These are phyloP conservation scores for Cinclus cinclus DNA, from an alignment of 2,113 vertebrate species.

Conservation along the genomic window DNA sequence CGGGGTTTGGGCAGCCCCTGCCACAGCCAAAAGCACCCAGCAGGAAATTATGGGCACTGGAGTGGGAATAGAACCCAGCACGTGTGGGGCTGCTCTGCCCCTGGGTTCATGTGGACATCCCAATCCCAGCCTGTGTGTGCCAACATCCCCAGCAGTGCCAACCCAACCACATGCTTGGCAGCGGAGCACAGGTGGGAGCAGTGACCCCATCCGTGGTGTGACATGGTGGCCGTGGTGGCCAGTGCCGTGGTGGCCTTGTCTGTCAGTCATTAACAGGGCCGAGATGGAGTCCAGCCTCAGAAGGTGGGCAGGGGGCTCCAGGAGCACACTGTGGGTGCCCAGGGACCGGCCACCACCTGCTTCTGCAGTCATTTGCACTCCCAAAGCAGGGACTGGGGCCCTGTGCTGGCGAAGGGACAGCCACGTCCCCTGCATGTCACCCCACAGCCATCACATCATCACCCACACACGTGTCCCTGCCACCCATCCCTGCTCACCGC, in stretches of 20 bases:
- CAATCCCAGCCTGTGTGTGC: accelerated
- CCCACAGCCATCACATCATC: not conserved
- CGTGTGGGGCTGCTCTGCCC: accelerated
- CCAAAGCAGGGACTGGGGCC: not conserved
- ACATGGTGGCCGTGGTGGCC: not conserved
- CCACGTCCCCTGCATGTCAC: accelerated
- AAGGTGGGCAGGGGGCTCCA: not conserved
- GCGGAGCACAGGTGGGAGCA: not conserved
- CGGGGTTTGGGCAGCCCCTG: not conserved
- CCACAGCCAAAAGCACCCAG: accelerated
- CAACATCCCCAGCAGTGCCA: accelerated
- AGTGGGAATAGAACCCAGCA: not conserved
- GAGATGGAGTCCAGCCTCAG: accelerated
- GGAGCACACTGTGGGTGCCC: accelerated
- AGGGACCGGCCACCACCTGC: accelerated
- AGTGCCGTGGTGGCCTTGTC: accelerated
- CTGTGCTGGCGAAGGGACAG: not conserved
- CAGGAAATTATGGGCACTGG: accelerated
- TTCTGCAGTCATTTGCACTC: not conserved
- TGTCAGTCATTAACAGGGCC: not conserved
- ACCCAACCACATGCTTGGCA: accelerated
- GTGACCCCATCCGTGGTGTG: not conserved
- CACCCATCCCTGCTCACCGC: slow-evolving; percentile 65
- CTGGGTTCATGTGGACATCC: not conserved
- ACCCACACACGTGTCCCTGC: accelerated